A percentile compares a stretch with the other conserved stretches of the same genome.
These are phyloP conservation scores for Patella vulgata DNA, from an alignment of 1,140 invertebrate genomes.

Conservation along the genomic window DNA sequence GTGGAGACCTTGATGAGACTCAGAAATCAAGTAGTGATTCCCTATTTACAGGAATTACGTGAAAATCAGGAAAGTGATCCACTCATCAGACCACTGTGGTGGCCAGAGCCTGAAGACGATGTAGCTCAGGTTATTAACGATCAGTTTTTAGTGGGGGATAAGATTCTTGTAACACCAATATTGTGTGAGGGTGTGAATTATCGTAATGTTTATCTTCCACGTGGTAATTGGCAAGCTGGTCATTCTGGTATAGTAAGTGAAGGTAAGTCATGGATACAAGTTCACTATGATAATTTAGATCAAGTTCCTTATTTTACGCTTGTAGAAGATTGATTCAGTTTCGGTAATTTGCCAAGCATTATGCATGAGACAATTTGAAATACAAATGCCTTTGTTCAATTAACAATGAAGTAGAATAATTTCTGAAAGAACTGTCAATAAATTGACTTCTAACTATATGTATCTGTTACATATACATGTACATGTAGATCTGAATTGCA, in stretches of 20 bases:
- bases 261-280: background rate
- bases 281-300: no score
- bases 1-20: conserved; percentile 75
- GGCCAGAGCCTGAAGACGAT: conserved; percentile 83
- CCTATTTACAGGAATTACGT: conserved; percentile 16
- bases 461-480: no score
- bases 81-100: conserved; percentile 88
- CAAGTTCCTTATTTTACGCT: no score
- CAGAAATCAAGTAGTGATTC: conserved; percentile 69
- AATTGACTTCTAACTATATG: no score
- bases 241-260: background rate
- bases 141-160: conserved; percentile 84
- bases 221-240: conserved; percentile 40
- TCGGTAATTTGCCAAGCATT: no score
- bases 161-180: conserved; percentile 83
- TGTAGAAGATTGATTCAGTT: no score
- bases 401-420: no score
- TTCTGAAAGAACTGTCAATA: no score
- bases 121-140: conserved; percentile 82
- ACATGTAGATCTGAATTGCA: no score
- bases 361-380: no score
- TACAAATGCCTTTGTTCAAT: no score
- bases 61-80: conserved; percentile 36
- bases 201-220: conserved; percentile 78
- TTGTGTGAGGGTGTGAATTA: conserved; percentile 72